A percentile compares a stretch with the other conserved stretches of the same genome.
phyloP scores from a whole-genome alignment of 2,797 vertebrate genomes.

The Epinephelus awoara region DNA sequence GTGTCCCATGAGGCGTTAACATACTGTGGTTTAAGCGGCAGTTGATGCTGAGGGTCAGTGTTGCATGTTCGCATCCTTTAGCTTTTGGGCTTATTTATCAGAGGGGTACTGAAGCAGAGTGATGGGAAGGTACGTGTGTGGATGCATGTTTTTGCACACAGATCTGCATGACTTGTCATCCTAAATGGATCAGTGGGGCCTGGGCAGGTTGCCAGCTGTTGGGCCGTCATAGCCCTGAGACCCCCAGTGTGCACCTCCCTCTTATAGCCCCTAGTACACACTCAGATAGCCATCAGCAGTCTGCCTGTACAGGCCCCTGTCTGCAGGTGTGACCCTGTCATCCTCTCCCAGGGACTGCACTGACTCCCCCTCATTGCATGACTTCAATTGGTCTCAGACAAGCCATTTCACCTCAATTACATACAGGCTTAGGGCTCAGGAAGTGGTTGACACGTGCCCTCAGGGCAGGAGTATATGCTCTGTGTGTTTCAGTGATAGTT shows the following conservation, averaged over 20 bases:
- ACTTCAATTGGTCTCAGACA: slow-evolving; percentile 66
- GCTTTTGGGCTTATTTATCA: slow-evolving; percentile 17
- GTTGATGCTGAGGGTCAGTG: slow-evolving; percentile 30
- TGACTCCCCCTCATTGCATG: slow-evolving; percentile 32
- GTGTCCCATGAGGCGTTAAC: slow-evolving; percentile 49
- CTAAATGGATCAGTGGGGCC: slow-evolving; percentile 19
- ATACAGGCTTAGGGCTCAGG: slow-evolving; percentile 60
- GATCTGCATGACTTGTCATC: slow-evolving; percentile 32
- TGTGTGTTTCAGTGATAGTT: slow-evolving; percentile 23
- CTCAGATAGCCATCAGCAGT: slow-evolving; percentile 60
- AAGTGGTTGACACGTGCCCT: slow-evolving; percentile 62
- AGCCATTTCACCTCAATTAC: slow-evolving; percentile 64
- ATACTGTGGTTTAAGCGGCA: slow-evolving; percentile 33
- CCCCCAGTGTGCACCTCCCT: slow-evolving; percentile 32
- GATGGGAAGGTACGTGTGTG: neutral
- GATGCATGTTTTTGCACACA: slow-evolving; percentile 15
- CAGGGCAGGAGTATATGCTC: slow-evolving; percentile 40
- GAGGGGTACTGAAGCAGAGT: slow-evolving; percentile 12
- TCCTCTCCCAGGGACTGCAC: slow-evolving; percentile 53
- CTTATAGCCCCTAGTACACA: slow-evolving; percentile 21
- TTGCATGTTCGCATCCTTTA: slow-evolving; percentile 10
- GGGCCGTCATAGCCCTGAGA: slow-evolving; percentile 23
- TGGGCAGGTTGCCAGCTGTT: slow-evolving; percentile 47
- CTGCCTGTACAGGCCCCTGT: slow-evolving; percentile 50
- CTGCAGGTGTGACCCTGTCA: slow-evolving; percentile 65